Conservation (phyloP, 2,888 invertebrate species). For the Leuctra nigra region DNA sequence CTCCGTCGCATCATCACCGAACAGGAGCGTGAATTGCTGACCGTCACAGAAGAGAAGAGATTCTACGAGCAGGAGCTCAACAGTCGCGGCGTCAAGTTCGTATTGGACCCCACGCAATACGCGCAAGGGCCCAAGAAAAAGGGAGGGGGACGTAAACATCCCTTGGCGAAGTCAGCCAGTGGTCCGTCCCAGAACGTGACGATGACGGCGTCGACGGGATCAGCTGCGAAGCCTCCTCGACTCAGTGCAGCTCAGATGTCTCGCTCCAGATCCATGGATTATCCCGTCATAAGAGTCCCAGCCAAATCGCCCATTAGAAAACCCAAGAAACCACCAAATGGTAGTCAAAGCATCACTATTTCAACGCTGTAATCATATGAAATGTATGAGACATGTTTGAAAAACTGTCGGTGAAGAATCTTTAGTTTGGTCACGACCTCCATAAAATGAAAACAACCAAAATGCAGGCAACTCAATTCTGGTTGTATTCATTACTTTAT, state of each 20-base stretch:
- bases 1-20: constrained; percentile 49
- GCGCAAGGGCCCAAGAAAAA: constrained; percentile 4
- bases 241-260: not conserved
- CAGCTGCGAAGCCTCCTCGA: not conserved
- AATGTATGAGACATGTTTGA: no score
- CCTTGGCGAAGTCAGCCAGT: not conserved
- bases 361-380: constrained; percentile 8
- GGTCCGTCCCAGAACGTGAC: not conserved
- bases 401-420: no score
- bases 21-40: constrained; percentile 50
- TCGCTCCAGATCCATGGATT: constrained; percentile 1
- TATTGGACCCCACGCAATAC: not conserved
- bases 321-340: no score
- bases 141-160: constrained; percentile 9
- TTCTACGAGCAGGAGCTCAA: constrained; percentile 47
- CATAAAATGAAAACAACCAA: no score
- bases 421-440: no score
- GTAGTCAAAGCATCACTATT: not conserved
- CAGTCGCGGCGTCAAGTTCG: not conserved
- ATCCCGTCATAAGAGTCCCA: not conserved
- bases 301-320: constrained; percentile 6
- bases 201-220: not conserved
- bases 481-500: no score
- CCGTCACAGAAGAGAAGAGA: constrained; percentile 50
- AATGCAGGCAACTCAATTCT: no score